Percentiles rank a stretch among this genome's conserved stretches.
These are phyloP conservation scores for Equus quagga DNA, from an alignment of 2,113 vertebrate species.

Conservation along the genomic window DNA sequence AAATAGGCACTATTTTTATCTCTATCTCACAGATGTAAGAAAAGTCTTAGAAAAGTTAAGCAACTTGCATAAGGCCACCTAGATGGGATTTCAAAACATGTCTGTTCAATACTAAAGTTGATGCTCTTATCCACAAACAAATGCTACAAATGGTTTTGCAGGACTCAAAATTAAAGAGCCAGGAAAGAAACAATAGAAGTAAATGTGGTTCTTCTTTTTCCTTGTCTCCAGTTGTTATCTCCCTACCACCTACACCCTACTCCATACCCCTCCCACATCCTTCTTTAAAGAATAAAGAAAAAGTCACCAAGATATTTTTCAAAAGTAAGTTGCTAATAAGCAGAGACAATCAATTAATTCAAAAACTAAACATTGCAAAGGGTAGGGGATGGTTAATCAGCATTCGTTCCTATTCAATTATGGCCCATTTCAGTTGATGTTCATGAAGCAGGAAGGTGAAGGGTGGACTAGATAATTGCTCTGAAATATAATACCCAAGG, in stretches of 20 bases:
- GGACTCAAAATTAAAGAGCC: not conserved
- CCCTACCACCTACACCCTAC: not conserved
- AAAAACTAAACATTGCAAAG: conserved; percentile 37
- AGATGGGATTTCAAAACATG: not conserved
- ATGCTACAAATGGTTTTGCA: not conserved
- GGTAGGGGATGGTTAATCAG: conserved; percentile 48
- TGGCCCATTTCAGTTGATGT: conserved; percentile 42
- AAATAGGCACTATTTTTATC: not conserved
- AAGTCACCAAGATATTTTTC: not conserved
- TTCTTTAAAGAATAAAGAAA: not conserved
- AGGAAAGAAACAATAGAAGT: not conserved
- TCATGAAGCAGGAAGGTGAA: conserved; percentile 70
- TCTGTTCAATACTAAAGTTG: not conserved
- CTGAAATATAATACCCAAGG: conserved; percentile 33
- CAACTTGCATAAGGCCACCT: not conserved
- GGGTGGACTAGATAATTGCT: conserved; percentile 57
- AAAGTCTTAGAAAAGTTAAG: not conserved
- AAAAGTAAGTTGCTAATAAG: conserved; percentile 17
- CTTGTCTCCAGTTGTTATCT: not conserved
- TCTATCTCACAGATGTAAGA: not conserved
- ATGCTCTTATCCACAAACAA: not conserved
- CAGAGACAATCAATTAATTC: conserved; percentile 48
- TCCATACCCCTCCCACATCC: no score
- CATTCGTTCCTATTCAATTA: conserved; percentile 74
- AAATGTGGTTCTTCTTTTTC: not conserved